These are phyloP conservation scores for Larimichthys polyactis DNA, from an alignment of 2,113 vertebrate species.

Conservation along the genomic window DNA sequence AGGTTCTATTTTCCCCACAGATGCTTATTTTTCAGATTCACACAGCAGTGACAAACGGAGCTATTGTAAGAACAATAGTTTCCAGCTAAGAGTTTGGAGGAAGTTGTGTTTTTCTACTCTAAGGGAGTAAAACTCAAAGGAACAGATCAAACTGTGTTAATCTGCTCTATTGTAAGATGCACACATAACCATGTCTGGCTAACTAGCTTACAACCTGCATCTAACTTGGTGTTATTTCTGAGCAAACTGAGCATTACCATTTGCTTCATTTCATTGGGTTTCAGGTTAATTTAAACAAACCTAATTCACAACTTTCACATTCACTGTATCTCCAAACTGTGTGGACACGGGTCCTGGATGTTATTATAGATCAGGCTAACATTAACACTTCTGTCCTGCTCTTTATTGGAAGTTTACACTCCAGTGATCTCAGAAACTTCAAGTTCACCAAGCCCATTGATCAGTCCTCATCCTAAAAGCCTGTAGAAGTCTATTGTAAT, in stretches of 20 bases:
- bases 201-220: neutral
- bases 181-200: no score
- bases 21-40: slow-evolving; percentile 2
- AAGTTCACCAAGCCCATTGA: neutral
- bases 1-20: neutral
- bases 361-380: neutral
- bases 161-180: no score
- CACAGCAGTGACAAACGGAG: no score
- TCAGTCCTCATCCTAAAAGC: neutral
- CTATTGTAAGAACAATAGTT: no score
- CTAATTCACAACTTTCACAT: neutral
- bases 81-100: no score
- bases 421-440: neutral
- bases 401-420: neutral
- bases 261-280: no score
- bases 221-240: neutral
- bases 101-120: no score
- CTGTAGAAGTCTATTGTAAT: neutral
- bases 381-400: neutral
- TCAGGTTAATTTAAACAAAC: neutral
- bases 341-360: neutral
- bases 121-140: no score
- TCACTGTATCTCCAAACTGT: neutral
- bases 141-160: no score
- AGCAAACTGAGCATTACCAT: neutral